Conservation (phyloP, 2,113 vertebrate species). For the Cephalopterus ornatus region DNA sequence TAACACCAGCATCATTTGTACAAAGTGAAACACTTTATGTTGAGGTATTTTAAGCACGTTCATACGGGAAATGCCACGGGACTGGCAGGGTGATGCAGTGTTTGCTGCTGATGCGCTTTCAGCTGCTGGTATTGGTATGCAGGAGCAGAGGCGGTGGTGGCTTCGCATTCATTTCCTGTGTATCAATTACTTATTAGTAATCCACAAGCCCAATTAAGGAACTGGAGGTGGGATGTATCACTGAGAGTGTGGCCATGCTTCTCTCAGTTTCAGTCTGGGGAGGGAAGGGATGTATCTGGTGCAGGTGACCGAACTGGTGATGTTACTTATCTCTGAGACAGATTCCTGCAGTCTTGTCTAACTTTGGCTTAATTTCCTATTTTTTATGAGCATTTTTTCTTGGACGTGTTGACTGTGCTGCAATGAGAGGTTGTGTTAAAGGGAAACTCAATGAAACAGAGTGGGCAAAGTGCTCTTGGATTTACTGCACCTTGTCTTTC, state of each 20-base stretch:
- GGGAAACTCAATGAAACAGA: background rate
- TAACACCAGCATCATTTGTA: background rate
- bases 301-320: background rate
- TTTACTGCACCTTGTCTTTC: background rate
- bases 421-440: background rate
- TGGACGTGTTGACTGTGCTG: background rate
- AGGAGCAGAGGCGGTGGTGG: background rate
- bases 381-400: background rate
- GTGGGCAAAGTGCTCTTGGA: background rate
- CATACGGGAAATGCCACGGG: conserved; percentile 34
- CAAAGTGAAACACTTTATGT: background rate
- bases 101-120: conserved; percentile 33
- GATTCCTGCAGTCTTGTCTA: background rate
- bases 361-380: background rate
- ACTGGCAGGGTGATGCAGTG: background rate
- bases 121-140: conserved; percentile 48
- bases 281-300: background rate
- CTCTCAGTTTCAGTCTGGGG: background rate
- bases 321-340: background rate
- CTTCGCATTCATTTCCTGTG: conserved; percentile 46
- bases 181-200: conserved; percentile 43
- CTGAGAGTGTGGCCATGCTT: background rate
- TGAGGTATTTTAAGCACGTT: conserved; percentile 3
- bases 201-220: background rate
- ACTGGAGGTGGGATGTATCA: background rate